These are phyloP conservation scores for Gorsachius magnificus DNA, from an alignment of 2,797 vertebrate species.

Conservation along the genomic window DNA sequence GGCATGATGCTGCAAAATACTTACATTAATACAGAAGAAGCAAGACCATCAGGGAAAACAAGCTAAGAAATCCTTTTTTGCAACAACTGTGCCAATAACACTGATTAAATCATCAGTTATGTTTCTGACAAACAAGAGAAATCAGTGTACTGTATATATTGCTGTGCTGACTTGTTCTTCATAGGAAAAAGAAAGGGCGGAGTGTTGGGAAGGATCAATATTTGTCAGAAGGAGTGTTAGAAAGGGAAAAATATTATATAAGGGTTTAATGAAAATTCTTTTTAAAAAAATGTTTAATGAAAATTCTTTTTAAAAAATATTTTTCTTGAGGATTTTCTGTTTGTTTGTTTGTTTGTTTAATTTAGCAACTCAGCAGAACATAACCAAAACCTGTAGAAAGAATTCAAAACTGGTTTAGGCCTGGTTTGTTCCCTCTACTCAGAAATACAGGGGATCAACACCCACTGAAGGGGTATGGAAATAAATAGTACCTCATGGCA, in stretches of 20 bases:
- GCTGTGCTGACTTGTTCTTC: not conserved
- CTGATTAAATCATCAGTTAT: constrained; percentile 41
- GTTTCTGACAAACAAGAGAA: not conserved
- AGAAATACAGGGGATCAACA: not conserved
- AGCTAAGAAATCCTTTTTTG: not conserved
- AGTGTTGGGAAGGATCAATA: not conserved
- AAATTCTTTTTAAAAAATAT: not conserved
- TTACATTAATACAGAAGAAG: not conserved
- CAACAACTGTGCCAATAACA: constrained; percentile 3
- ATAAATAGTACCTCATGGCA: not conserved
- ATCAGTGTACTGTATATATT: not conserved
- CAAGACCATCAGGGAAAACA: constrained; percentile 28
- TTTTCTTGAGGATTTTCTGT: not conserved
- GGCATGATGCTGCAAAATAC: not conserved
- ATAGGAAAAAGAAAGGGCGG: not conserved
- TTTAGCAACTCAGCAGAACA: not conserved
- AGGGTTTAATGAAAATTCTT: not conserved
- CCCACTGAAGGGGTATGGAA: not conserved
- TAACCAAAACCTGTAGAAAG: not conserved
- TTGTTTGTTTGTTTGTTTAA: not conserved
- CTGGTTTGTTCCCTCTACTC: not conserved
- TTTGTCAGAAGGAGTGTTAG: not conserved
- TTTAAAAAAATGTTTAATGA: not conserved
- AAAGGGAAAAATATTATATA: not conserved
- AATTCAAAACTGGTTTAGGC: not conserved